Percentiles rank a stretch among this genome's conserved stretches.
These are phyloP conservation scores for Ptychadena robeensis DNA, from an alignment of 2,797 vertebrate genomes.

Conservation along the genomic window DNA sequence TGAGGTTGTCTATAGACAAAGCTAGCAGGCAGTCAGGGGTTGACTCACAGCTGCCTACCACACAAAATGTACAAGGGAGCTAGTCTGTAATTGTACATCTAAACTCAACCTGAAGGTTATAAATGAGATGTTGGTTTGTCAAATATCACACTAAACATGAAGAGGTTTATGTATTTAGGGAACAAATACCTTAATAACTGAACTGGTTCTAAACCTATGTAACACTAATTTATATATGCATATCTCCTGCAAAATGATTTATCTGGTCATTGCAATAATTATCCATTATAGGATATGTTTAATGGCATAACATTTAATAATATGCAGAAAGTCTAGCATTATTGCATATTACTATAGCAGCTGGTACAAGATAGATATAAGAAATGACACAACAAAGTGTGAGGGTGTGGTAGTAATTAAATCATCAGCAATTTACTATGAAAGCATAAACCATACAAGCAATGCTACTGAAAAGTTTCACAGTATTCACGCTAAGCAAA, in stretches of 20 bases:
- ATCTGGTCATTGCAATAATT: neutral
- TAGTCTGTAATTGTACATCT: too few relatives aligned
- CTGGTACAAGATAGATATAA: neutral
- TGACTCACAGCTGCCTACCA: too few relatives aligned
- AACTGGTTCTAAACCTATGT: too few relatives aligned
- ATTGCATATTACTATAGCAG: neutral
- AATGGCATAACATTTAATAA: neutral
- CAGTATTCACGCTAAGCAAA: neutral
- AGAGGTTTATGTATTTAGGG: neutral
- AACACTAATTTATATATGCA: too few relatives aligned
- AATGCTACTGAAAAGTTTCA: neutral
- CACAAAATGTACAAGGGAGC: too few relatives aligned
- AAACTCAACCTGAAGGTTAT: too few relatives aligned
- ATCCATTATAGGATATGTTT: neutral
- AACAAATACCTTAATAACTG: neutral
- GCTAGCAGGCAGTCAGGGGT: too few relatives aligned
- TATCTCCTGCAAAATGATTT: neutral
- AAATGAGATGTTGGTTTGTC: too few relatives aligned
- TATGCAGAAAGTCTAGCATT: neutral
- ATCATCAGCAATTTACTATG: neutral
- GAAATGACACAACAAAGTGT: conserved; percentile 7
- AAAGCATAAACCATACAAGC: neutral
- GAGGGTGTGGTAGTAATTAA: neutral
- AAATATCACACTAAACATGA: neutral
- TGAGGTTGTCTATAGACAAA: too few relatives aligned